Conservation (phyloP, 37 sponge, comb jelly and placozoan species). For the Hexactinellida sp. region DNA sequence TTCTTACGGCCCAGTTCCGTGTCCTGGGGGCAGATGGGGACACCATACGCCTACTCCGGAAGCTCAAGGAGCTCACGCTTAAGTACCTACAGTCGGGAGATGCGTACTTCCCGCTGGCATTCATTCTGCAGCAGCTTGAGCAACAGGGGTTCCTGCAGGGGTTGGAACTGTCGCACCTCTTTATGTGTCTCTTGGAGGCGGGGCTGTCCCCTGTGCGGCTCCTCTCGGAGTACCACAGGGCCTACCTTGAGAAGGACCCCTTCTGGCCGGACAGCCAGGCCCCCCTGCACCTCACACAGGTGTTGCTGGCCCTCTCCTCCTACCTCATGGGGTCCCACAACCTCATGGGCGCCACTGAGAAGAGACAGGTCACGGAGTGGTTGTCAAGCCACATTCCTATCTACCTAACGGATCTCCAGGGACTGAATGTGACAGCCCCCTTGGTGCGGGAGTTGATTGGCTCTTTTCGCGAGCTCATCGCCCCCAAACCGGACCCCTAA, state of each 20-base stretch:
- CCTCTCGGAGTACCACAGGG: neutral
- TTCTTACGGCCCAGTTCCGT: constrained; percentile 22
- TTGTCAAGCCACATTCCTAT: neutral
- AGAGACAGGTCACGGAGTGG: neutral
- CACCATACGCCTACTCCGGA: neutral
- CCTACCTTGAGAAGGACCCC: neutral
- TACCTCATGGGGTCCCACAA: neutral
- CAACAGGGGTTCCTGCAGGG: neutral
- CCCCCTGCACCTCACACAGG: neutral
- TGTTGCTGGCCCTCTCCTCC: neutral
- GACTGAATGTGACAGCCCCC: neutral
- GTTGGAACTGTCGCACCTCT: neutral
- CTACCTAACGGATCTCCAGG: constrained; percentile 7
- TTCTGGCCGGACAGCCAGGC: neutral
- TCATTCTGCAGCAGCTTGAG: neutral
- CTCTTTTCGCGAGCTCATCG: neutral
- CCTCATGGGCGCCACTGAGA: neutral
- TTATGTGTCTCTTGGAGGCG: neutral
- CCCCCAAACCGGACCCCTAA: no score
- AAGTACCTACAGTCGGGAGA: neutral
- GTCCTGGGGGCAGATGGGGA: neutral
- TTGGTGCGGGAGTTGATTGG: neutral
- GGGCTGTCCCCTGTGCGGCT: neutral
- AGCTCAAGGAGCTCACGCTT: neutral
- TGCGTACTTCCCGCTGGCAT: neutral